Percentiles rank a stretch among this genome's conserved stretches.
These are phyloP conservation scores for Platorchestia sp. DNA, from an alignment of 1,140 invertebrate genomes.

Conservation along the genomic window DNA sequence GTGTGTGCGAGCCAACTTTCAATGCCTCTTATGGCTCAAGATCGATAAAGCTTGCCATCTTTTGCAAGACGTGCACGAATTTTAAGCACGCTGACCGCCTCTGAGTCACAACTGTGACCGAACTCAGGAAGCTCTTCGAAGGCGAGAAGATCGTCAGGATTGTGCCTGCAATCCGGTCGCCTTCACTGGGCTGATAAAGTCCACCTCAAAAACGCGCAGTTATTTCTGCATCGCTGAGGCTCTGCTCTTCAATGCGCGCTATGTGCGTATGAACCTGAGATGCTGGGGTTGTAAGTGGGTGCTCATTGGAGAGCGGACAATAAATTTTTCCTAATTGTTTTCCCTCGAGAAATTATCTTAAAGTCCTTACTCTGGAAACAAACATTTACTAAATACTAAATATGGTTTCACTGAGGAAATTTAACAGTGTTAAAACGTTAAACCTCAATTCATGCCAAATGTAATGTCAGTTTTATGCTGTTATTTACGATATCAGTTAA, in stretches of 20 bases:
- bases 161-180: not conserved
- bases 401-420: not conserved
- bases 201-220: not conserved
- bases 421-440: not conserved
- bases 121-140: not conserved
- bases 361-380: not conserved
- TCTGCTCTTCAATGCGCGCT: not conserved
- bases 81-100: constrained; percentile 55
- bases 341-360: not conserved
- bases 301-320: not conserved
- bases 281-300: not conserved
- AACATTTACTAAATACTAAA: not conserved
- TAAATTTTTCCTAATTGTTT: not conserved
- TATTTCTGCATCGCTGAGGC: not conserved
- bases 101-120: not conserved
- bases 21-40: constrained; percentile 41
- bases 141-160: constrained; percentile 36
- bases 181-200: not conserved
- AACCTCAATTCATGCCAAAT: not conserved
- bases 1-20: constrained; percentile 61
- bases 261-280: not conserved
- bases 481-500: not conserved
- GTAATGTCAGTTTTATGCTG: not conserved
- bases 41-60: constrained; percentile 45
- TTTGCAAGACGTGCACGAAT: constrained; percentile 9